Percentiles rank a stretch among this genome's conserved stretches.
These are phyloP conservation scores for Serranochromis macrocephalus DNA, from an alignment of 2,113 vertebrate genomes.

Conservation along the genomic window DNA sequence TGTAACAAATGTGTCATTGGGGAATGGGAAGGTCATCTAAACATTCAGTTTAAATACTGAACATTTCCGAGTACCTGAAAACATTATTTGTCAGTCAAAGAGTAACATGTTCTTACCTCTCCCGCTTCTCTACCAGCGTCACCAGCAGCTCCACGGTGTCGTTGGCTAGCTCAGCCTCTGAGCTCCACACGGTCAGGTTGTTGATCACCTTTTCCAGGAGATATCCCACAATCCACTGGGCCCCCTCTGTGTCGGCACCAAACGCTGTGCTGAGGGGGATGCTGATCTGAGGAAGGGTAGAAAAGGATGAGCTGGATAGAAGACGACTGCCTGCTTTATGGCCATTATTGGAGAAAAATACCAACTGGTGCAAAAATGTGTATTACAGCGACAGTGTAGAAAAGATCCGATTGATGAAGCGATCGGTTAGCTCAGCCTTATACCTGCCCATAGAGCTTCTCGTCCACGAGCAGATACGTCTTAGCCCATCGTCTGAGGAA, in stretches of 20 bases:
- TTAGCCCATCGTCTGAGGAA: slow-evolving; percentile 96
- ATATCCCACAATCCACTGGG: slow-evolving; percentile 98
- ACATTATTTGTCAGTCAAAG: background rate
- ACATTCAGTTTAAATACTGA: background rate
- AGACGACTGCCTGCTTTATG: background rate
- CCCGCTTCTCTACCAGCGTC: slow-evolving; percentile 93
- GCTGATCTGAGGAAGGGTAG: slow-evolving; percentile 80
- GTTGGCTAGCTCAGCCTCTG: slow-evolving; percentile 90
- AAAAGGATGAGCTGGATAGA: background rate
- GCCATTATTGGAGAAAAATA: background rate
- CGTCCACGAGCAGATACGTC: slow-evolving; percentile 93
- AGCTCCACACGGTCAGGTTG: slow-evolving; percentile 97
- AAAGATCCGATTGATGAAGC: background rate
- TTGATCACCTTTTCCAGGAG: slow-evolving; percentile 98
- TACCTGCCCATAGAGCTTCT: slow-evolving; percentile 91
- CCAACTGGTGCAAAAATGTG: background rate
- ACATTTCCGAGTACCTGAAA: background rate
- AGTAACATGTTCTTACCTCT: slow-evolving; percentile 72
- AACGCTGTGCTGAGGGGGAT: slow-evolving; percentile 92
- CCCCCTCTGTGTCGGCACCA: slow-evolving; percentile 93
- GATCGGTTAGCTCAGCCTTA: background rate
- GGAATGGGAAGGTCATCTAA: background rate
- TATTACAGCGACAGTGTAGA: background rate
- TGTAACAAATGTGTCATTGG: background rate
- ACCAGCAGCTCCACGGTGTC: slow-evolving; percentile 97